Percentiles rank a stretch among this genome's conserved stretches.
Conservation (phyloP, 1,140 invertebrate species). For the Meloidogyne hapla region DNA sequence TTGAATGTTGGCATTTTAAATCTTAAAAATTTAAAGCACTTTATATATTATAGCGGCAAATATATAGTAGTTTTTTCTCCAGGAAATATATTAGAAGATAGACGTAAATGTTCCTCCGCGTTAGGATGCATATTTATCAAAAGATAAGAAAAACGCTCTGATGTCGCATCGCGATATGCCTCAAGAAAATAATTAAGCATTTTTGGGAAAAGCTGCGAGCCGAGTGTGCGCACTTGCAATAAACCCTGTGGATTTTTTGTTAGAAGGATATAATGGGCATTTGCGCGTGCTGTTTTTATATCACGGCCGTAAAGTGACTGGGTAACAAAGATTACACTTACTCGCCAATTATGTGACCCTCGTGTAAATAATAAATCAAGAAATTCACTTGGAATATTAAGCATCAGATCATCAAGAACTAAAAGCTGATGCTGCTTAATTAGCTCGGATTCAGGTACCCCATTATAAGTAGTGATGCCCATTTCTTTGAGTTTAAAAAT, state of each 20-base stretch:
- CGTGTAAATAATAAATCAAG: slow-evolving; percentile 29
- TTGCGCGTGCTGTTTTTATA: slow-evolving; percentile 29
- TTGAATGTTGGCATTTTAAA: too few relatives aligned
- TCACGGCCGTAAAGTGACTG: slow-evolving; percentile 31
- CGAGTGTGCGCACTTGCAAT: slow-evolving; percentile 22
- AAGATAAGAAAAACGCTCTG: slow-evolving; percentile 24
- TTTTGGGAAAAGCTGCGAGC: slow-evolving; percentile 28
- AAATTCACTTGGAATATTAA: slow-evolving; percentile 27
- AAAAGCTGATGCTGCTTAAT: background rate
- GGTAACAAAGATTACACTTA: background rate
- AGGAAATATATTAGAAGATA: slow-evolving; percentile 35
- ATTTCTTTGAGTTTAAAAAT: slow-evolving; percentile 17
- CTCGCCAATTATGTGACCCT: background rate
- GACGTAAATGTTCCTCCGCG: slow-evolving; percentile 12
- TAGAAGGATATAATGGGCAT: slow-evolving; percentile 36
- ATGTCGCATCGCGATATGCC: slow-evolving; percentile 31
- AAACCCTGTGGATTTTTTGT: slow-evolving; percentile 25
- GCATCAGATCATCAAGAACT: slow-evolving; percentile 27
- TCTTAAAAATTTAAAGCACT: too few relatives aligned
- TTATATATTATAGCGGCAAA: too few relatives aligned
- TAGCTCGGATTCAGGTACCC: too few relatives aligned
- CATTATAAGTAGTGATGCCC: background rate
- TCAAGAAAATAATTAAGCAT: slow-evolving; percentile 31
- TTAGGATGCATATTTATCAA: slow-evolving; percentile 34
- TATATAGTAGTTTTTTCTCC: slow-evolving; percentile 4